A percentile compares a stretch with the other conserved stretches of the same genome.
phyloP scores from a whole-genome alignment of 2,797 vertebrate species.

The Cirrhinus mrigala region DNA sequence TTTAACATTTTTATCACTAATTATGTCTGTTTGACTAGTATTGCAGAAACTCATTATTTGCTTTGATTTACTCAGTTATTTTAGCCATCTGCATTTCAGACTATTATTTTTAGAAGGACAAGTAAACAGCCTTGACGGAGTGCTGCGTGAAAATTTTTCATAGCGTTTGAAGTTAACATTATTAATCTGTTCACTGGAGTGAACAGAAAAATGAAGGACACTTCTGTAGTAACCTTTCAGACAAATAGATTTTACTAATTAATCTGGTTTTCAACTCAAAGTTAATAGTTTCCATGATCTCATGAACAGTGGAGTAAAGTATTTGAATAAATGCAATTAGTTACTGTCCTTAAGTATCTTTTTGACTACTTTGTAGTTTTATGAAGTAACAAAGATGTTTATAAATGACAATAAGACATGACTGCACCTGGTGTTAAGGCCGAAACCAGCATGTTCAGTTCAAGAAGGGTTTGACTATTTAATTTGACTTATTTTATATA shows the following conservation, averaged over 20 bases:
- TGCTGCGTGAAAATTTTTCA: neutral
- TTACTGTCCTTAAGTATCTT: neutral
- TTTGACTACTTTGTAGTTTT: neutral
- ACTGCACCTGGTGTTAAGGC: neutral
- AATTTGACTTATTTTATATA: neutral
- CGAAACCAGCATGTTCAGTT: neutral
- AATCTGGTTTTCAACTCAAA: neutral
- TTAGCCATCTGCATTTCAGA: neutral
- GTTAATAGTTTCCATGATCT: neutral
- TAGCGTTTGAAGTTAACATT: neutral
- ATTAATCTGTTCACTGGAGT: neutral
- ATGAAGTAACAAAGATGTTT: neutral
- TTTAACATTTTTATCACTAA: neutral
- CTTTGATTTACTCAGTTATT: neutral
- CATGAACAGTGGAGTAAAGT: neutral
- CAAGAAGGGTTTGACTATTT: neutral
- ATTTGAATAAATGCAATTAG: neutral
- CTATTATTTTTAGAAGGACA: constrained; percentile 1
- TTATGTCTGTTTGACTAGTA: neutral
- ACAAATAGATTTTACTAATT: neutral
- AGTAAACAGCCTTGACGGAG: neutral
- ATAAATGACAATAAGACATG: neutral
- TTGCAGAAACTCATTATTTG: neutral
- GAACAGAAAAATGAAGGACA: neutral
- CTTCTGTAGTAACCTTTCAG: neutral